Evolutionary conservation across 35 echinoderm and acorn worm genomes (phyloP).

Genomic region (Strongylocentrotus purpuratus): DNA sequence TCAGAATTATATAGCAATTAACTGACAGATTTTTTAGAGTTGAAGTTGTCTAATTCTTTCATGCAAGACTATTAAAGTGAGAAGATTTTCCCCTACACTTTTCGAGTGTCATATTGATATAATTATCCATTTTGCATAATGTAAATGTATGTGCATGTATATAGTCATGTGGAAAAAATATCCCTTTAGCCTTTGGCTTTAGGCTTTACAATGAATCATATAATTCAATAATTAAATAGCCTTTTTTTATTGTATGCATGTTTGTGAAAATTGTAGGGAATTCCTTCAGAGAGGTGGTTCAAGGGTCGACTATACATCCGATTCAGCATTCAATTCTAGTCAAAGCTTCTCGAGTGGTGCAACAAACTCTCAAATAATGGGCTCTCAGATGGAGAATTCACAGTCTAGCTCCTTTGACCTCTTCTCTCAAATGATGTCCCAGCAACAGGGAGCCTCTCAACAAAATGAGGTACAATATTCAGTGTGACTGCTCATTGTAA

Average conservation of each 20-base stretch:
- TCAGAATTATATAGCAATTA: not conserved
- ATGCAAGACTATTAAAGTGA: too few relatives aligned
- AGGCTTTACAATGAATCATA: too few relatives aligned
- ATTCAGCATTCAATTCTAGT: slow-evolving; percentile 75
- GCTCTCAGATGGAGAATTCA: slow-evolving; percentile 85
- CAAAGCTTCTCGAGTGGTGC: slow-evolving; percentile 55
- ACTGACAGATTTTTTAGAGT: not conserved
- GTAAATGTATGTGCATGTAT: too few relatives aligned
- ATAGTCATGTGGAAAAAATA: too few relatives aligned
- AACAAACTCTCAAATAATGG: slow-evolving; percentile 66
- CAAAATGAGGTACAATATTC: slow-evolving; percentile 72
- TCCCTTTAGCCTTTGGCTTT: too few relatives aligned
- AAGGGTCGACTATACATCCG: slow-evolving; percentile 41
- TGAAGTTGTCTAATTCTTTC: too few relatives aligned
- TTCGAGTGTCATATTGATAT: too few relatives aligned
- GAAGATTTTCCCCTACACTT: too few relatives aligned
- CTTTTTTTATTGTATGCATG: too few relatives aligned
- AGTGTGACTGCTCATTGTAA: not conserved
- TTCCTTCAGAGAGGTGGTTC: slow-evolving; percentile 44
- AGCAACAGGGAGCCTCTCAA: slow-evolving; percentile 77
- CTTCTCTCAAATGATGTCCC: slow-evolving; percentile 90
- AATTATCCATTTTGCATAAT: too few relatives aligned
- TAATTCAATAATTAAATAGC: too few relatives aligned
- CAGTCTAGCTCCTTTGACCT: slow-evolving; percentile 89
- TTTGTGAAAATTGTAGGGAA: slow-evolving; percentile 15